These are phyloP conservation scores for Sylvicapra grimmia DNA, from an alignment of 2,113 vertebrate species.

Conservation along the genomic window DNA sequence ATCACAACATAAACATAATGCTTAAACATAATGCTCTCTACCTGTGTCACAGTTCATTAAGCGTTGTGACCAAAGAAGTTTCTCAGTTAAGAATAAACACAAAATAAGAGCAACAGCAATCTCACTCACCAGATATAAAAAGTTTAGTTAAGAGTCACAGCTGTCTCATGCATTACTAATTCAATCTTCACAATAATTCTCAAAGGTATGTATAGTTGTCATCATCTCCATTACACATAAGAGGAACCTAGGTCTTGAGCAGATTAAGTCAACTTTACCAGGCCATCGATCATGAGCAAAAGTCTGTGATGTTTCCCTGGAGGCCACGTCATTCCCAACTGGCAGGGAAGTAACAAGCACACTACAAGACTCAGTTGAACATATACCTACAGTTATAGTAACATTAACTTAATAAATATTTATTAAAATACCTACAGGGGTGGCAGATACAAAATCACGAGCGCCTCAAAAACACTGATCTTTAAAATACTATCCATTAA, in stretches of 20 bases:
- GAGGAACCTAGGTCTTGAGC: background rate
- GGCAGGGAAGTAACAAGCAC: background rate
- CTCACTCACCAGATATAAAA: background rate
- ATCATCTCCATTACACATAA: background rate
- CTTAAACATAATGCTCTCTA: background rate
- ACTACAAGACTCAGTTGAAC: background rate
- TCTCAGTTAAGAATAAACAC: background rate
- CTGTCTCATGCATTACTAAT: background rate
- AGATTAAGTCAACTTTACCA: background rate
- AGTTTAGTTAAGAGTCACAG: background rate
- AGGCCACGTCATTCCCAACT: background rate
- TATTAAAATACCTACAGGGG: background rate
- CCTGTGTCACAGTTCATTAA: background rate
- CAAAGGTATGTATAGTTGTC: background rate
- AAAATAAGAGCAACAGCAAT: background rate
- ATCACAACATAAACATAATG: background rate
- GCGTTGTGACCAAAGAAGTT: background rate
- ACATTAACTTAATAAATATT: too few relatives aligned
- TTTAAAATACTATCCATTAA: background rate
- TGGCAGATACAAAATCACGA: background rate
- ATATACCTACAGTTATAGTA: background rate
- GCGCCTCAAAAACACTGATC: background rate
- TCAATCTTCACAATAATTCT: background rate
- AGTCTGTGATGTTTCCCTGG: background rate
- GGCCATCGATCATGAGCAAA: background rate